Base-by-base conservation (phyloP, 2,113 vertebrate species). In the Anolis sagrei region DNA sequence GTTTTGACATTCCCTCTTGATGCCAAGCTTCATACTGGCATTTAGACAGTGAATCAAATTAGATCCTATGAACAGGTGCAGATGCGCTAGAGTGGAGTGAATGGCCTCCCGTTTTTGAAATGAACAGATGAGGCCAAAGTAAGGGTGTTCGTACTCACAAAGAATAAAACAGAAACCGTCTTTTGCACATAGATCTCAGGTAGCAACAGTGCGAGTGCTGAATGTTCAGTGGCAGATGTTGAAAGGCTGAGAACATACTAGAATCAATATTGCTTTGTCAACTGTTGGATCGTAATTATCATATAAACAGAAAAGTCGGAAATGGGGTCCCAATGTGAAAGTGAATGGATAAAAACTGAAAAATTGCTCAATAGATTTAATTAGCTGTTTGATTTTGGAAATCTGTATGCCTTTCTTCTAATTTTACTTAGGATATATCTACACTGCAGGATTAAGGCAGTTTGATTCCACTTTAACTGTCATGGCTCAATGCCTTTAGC, bases 1-100 rank as follows among this genome's bases (percentile, higher is more conserved):
- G n/a, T 84, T 44, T 77, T 84, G 75, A 69, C 83, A 69, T 77
- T 84, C 72, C 23, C 58, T 48, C 62, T 16, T 76, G 48, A 36
- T 77, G 48, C 62, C 23, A 44, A 10, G 62, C n/a, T 69, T 84
- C 39, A 36, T 54, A 9, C 44, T 36, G 44, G 66, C 68, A 76
- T 76, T 83, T 76, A 48, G 73, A 73, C 54, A 83, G 44, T 19
- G 69, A 29, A 54, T 51, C 48, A 68, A 68, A 68, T 84, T 77
- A 77, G 23, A 49, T 16, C 49, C 73, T 76, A 36, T 49, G 73
- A 76, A 74, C 69, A 82, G 70, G 70, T 73, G 82, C 34, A 61
- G 69, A 54, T 70, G 7, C 34, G 44, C 34, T 5, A 83, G 70
- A 75, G 34, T 70, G 73, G 5, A 76, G 27, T 11, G 62, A 44